Percentiles rank a stretch among this genome's conserved stretches.
Evolutionary conservation across 2,888 invertebrate genomes (phyloP).

Genomic region (Tortricodes alternella): DNA sequence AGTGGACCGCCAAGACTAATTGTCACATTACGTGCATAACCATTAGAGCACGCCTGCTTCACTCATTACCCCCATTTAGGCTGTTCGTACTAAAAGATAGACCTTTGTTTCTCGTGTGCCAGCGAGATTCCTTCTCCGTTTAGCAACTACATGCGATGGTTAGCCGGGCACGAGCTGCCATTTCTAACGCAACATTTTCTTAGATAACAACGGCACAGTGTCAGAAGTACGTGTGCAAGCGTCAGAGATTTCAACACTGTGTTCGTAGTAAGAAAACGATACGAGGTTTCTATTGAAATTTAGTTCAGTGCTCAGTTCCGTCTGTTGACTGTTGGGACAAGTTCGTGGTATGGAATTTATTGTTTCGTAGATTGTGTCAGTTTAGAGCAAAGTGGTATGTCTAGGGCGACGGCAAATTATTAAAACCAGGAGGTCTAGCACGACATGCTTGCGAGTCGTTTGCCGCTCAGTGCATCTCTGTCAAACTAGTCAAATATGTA

Average conservation of each 20-base stretch:
- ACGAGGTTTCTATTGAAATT: not conserved
- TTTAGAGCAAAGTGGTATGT: no score
- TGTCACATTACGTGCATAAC: no score
- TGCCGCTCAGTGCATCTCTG: no score
- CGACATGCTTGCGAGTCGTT: no score
- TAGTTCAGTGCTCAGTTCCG: no score
- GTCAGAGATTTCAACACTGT: not conserved
- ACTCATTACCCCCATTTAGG: conserved; percentile 59
- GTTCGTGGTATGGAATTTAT: no score
- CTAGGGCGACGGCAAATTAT: no score
- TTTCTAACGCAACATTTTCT: conserved; percentile 6
- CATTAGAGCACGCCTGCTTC: conserved; percentile 9
- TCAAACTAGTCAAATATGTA: no score
- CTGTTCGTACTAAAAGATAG: conserved; percentile 51
- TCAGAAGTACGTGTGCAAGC: not conserved
- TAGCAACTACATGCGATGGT: conserved; percentile 45
- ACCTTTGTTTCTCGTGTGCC: conserved; percentile 60
- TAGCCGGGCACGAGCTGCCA: conserved; percentile 22
- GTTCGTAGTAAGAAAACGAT: not conserved
- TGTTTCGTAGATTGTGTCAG: no score
- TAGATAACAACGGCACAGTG: not conserved
- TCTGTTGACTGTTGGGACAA: no score
- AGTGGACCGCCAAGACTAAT: no score
- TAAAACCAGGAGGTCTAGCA: no score
- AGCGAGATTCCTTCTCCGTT: conserved; percentile 61